Evolutionary conservation across 2,797 vertebrate species (phyloP), one percentile per base, ranked within the genome.

Genomic region (Scleropages formosus): DNA sequence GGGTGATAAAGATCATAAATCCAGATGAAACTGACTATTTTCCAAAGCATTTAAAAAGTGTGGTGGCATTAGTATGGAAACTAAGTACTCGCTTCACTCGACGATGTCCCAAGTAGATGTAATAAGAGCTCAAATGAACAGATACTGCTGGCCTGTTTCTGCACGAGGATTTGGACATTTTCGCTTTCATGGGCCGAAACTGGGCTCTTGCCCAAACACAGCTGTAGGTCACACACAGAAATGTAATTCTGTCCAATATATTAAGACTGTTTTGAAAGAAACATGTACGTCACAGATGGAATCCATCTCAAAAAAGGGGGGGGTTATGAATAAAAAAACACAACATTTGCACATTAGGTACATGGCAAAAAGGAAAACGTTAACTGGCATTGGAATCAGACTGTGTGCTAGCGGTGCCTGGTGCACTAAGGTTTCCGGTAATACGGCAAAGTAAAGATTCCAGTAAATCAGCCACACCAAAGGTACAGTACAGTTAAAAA

Each of bases 401-500:
- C 2, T 39, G 2, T 39, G 39, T 31, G 31, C 31, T 39, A 31
- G 31, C 39, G 6, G 31, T 2, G 31, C 39, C 31, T 39, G 31
- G 39, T 39, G 2, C 39, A 2, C 39, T 6, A 39, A 6, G 31
- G 31, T 39, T 39, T 31, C 39, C 39, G 6, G 31, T n/a, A 39
- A 18, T 12, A 56, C 18, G 56, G 53, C 10, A 53, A 56, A 53
- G 53, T 53, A 2, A 56, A 3, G 53, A 12, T 56, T 1, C 2
- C 9, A 56, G 9, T 1, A 12, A 56, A 18, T 56, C 18, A 9
- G 53, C 12, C 53, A 2, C 53, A 56, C 18, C 18, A 56, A 51
- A 56, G 18, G 53, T 56, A n/a, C 59, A n/a, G 59, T 61, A 61
- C 59, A 61, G 59, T 61, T 61, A 61, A 12, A n/a, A 58, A 61